Conservation (phyloP, 1,140 invertebrate species). For the Tigriopus japonicus region DNA sequence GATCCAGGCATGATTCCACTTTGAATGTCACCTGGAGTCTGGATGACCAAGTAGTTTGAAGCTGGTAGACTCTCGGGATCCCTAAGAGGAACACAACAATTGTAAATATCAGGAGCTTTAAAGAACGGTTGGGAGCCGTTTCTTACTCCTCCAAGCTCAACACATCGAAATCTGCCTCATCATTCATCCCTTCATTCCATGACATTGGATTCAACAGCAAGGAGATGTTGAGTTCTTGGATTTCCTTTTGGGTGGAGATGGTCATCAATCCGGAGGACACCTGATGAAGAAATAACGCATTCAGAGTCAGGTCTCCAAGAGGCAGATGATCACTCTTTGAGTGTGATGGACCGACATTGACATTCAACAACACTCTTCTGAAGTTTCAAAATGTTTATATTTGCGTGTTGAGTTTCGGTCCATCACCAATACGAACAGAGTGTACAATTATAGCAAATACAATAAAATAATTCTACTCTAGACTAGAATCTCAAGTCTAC, state of each 20-base stretch:
- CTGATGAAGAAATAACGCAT: neutral
- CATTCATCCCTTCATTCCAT: slow-evolving; percentile 43
- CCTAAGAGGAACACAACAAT: slow-evolving; percentile 22
- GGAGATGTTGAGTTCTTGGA: slow-evolving; percentile 93
- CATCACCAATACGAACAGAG: too few relatives aligned
- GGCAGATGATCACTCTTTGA: too few relatives aligned
- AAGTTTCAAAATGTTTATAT: too few relatives aligned
- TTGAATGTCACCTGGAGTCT: slow-evolving; percentile 49
- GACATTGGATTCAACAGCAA: slow-evolving; percentile 62
- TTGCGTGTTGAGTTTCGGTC: too few relatives aligned
- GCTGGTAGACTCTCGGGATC: slow-evolving; percentile 41
- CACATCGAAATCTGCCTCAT: slow-evolving; percentile 89
- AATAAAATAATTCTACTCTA: too few relatives aligned
- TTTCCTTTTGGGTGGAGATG: slow-evolving; percentile 80
- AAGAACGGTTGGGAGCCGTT: neutral
- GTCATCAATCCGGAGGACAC: slow-evolving; percentile 46
- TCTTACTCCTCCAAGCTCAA: slow-evolving; percentile 33
- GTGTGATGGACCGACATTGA: too few relatives aligned
- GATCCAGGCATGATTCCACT: too few relatives aligned
- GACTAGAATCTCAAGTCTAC: slow-evolving; percentile 14
- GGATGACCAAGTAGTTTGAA: slow-evolving; percentile 76
- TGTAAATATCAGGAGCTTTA: neutral
- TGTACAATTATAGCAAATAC: too few relatives aligned
- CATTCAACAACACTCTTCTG: too few relatives aligned
- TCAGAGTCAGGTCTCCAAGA: too few relatives aligned